These are phyloP conservation scores for Heliothis subflexa DNA, from an alignment of 1,140 invertebrate genomes.

Conservation along the genomic window DNA sequence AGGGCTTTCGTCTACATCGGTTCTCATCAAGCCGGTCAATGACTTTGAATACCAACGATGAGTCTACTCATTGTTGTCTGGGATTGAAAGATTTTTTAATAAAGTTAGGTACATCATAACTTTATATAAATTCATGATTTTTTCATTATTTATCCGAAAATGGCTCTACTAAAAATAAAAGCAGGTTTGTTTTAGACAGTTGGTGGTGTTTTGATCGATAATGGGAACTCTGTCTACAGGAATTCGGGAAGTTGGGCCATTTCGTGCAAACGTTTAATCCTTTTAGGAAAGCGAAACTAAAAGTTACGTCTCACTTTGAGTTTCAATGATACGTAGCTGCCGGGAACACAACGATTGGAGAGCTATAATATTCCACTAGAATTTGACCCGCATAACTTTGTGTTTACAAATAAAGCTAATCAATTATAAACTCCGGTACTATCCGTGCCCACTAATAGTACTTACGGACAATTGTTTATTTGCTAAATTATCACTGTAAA, in stretches of 20 bases:
- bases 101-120: too few relatives aligned
- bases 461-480: constrained; percentile 11
- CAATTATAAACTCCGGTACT: constrained; percentile 30
- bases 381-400: constrained; percentile 31
- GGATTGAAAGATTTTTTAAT: background rate
- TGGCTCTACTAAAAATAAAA: too few relatives aligned
- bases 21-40: constrained; percentile 32
- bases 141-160: too few relatives aligned
- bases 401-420: constrained; percentile 34
- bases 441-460: constrained; percentile 19
- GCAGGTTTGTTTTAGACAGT: too few relatives aligned
- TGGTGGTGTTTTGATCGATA: too few relatives aligned
- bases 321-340: background rate
- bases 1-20: background rate
- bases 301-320: constrained; percentile 29
- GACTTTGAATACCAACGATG: constrained; percentile 27
- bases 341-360: background rate
- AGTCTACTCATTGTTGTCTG: constrained; percentile 24
- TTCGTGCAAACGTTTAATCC: constrained; percentile 21
- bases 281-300: constrained; percentile 13
- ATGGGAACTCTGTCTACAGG: background rate
- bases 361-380: constrained; percentile 27
- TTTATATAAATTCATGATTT: too few relatives aligned
- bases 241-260: background rate
- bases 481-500: constrained; percentile 13